These are phyloP conservation scores for Montipora capitata DNA, from an alignment of 92 coral and sea anemone genomes.

Conservation along the genomic window DNA sequence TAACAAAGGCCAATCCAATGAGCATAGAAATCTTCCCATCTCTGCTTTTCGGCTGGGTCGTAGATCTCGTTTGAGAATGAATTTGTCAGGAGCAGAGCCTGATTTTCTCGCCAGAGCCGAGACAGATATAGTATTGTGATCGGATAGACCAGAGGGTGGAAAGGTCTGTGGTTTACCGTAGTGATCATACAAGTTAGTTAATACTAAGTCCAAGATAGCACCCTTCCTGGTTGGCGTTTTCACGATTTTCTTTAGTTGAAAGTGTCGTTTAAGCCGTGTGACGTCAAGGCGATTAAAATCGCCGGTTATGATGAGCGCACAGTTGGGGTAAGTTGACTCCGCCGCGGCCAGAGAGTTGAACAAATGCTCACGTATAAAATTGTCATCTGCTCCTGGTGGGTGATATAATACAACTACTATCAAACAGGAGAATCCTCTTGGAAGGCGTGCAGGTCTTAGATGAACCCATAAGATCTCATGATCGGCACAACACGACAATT, in stretches of 20 bases:
- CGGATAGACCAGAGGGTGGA: conserved; percentile 6
- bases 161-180: neutral
- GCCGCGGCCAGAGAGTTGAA: conserved; percentile 6
- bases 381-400: conserved; percentile 2
- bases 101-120: neutral
- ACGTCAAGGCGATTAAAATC: conserved; percentile 11
- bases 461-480: conserved; percentile 42
- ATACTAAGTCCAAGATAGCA: neutral
- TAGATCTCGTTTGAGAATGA: neutral
- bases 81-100: neutral
- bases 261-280: neutral
- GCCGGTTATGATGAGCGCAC: neutral
- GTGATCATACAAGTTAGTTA: neutral
- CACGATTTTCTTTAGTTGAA: neutral
- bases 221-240: neutral
- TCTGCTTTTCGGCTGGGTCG: conserved; percentile 23
- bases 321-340: conserved; percentile 2
- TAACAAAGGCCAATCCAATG: conserved; percentile 17
- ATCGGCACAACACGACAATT: conserved; percentile 28
- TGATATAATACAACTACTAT: conserved; percentile 37
- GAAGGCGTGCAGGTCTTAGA: conserved; percentile 39
- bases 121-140: conserved; percentile 1
- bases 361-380: neutral
- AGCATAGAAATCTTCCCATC: conserved; percentile 18
- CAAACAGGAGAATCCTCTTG: conserved; percentile 37